Conservation (phyloP, 2,888 invertebrate genomes). For the Uloborus plumipes region DNA sequence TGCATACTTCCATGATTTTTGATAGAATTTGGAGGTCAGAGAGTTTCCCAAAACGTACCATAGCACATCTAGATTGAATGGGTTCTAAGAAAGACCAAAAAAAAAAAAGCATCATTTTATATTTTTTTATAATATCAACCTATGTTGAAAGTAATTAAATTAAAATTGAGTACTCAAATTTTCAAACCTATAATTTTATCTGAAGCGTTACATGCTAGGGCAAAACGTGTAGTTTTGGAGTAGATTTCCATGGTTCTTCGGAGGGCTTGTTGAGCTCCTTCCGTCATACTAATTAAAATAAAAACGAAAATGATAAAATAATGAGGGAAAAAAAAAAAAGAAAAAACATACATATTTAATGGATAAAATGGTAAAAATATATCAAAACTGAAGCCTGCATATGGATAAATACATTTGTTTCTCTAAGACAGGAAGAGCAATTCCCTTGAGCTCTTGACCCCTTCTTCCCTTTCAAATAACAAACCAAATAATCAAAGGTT, state of each 20-base stretch:
- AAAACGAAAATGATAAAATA: neutral
- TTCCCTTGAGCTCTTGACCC: no score
- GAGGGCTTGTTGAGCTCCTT: constrained; percentile 97
- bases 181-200: constrained; percentile 90
- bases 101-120: no score
- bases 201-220: constrained; percentile 96
- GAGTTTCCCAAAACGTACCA: constrained; percentile 91
- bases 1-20: constrained; percentile 82
- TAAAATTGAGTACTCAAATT: neutral
- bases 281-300: constrained; percentile 86
- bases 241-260: constrained; percentile 99
- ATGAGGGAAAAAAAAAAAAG: no score
- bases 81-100: constrained; percentile 78
- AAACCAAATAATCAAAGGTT: no score
- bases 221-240: constrained; percentile 96
- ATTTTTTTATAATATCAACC: neutral
- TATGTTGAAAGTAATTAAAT: neutral
- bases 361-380: no score
- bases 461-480: no score
- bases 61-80: constrained; percentile 97
- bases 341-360: no score
- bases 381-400: no score
- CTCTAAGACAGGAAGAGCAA: no score
- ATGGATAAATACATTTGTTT: no score
- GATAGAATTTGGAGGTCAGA: constrained; percentile 91